Percentiles rank a stretch among this genome's conserved stretches.
phyloP scores from a whole-genome alignment of 2,797 vertebrate genomes.

The Coendou prehensilis region DNA sequence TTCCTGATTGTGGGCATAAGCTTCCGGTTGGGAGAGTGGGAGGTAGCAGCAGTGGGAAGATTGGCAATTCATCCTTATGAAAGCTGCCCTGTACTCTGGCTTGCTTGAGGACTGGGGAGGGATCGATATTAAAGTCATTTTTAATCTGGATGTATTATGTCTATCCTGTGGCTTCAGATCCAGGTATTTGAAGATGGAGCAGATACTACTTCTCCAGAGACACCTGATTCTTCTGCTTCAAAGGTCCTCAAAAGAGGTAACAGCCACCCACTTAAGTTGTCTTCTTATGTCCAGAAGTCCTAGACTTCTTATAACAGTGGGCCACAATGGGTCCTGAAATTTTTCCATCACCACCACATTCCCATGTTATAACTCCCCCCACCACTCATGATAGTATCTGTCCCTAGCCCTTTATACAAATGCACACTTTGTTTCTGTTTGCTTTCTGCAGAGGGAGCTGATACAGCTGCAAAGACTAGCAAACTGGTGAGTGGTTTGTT shows the following conservation, averaged over 20 bases:
- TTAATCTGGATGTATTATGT: slow-evolving; percentile 36
- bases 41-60: slow-evolving; percentile 12
- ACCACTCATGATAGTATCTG: background rate
- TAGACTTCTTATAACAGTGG: background rate
- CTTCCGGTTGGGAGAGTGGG: slow-evolving; percentile 47
- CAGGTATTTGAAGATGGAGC: slow-evolving; percentile 97
- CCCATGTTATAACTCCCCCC: background rate
- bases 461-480: slow-evolving; percentile 91
- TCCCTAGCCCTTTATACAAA: background rate
- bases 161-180: slow-evolving; percentile 90
- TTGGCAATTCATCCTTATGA: background rate
- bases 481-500: slow-evolving; percentile 94
- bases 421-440: slow-evolving; percentile 64
- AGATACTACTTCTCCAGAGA: slow-evolving; percentile 97
- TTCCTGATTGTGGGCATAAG: slow-evolving; percentile 39
- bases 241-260: slow-evolving; percentile 96
- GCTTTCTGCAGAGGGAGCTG: slow-evolving; percentile 92
- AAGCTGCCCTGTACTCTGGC: background rate
- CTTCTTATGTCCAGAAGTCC: background rate
- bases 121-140: background rate
- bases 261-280: background rate
- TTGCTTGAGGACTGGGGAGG: background rate
- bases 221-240: slow-evolving; percentile 93
- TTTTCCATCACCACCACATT: background rate
- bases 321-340: background rate